These are phyloP conservation scores for Chromobotia macracanthus DNA, from an alignment of 2,797 vertebrate species.

Conservation along the genomic window DNA sequence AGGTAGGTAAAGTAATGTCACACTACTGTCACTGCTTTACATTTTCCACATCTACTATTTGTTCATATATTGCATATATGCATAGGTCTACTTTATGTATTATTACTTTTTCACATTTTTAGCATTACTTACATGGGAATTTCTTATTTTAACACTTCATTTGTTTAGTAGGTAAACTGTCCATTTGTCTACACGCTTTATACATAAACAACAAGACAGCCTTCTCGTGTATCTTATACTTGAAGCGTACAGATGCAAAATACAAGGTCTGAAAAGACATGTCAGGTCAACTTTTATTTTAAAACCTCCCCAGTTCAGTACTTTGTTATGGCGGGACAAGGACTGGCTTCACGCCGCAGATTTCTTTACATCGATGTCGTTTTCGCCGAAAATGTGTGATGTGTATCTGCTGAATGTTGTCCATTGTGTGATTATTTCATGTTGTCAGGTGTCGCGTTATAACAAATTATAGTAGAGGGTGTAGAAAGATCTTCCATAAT, in stretches of 20 bases:
- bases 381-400: neutral
- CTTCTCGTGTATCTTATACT: neutral
- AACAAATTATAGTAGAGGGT: neutral
- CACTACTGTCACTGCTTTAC: neutral
- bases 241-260: neutral
- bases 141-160: too few species aligned
- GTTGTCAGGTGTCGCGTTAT: neutral
- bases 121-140: too few species aligned
- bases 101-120: too few species aligned
- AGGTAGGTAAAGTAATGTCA: neutral
- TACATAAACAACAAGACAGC: neutral
- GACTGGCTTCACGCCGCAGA: neutral
- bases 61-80: too few species aligned
- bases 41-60: neutral
- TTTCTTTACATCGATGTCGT: neutral
- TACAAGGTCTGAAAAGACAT: neutral
- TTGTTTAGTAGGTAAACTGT: too few species aligned
- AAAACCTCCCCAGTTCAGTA: neutral
- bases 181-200: neutral
- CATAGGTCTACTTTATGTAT: too few species aligned
- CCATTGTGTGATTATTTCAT: neutral
- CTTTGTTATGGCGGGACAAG: neutral
- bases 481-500: too few species aligned
- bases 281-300: slow-evolving; percentile 20
- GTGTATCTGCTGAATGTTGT: neutral